A percentile compares a stretch with the other conserved stretches of the same genome.
Conservation (phyloP, 2,113 vertebrate genomes). For the Porphyrio hochstetteri region DNA sequence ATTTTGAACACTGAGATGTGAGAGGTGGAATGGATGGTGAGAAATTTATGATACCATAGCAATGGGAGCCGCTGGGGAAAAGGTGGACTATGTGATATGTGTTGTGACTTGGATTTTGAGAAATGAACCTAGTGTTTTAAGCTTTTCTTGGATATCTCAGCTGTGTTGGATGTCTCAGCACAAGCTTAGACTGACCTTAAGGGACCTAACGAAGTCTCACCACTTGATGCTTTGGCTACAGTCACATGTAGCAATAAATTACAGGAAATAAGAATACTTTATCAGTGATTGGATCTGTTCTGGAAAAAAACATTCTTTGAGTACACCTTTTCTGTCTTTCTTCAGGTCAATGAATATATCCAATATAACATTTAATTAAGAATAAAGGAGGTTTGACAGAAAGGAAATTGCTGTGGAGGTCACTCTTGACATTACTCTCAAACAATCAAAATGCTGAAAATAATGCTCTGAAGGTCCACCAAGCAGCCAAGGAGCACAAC, state of each 20-base stretch:
- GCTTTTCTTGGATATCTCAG: neutral
- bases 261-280: constrained; percentile 41
- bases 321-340: neutral
- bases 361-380: constrained; percentile 17
- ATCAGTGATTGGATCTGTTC: neutral
- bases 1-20: neutral
- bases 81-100: neutral
- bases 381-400: constrained; percentile 19
- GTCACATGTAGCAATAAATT: neutral
- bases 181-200: neutral
- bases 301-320: neutral
- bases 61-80: neutral
- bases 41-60: neutral
- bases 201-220: neutral
- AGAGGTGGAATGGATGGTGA: neutral
- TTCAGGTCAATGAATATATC: neutral
- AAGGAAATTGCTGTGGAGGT: neutral
- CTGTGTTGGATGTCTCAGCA: neutral
- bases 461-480: neutral
- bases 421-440: neutral
- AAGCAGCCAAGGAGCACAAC: neutral
- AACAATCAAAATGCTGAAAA: constrained; percentile 27
- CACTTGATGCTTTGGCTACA: neutral
- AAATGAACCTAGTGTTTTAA: neutral
- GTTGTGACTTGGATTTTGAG: neutral